These are phyloP conservation scores for Syncerus caffer DNA, from an alignment of 2,797 vertebrate species.

Conservation along the genomic window DNA sequence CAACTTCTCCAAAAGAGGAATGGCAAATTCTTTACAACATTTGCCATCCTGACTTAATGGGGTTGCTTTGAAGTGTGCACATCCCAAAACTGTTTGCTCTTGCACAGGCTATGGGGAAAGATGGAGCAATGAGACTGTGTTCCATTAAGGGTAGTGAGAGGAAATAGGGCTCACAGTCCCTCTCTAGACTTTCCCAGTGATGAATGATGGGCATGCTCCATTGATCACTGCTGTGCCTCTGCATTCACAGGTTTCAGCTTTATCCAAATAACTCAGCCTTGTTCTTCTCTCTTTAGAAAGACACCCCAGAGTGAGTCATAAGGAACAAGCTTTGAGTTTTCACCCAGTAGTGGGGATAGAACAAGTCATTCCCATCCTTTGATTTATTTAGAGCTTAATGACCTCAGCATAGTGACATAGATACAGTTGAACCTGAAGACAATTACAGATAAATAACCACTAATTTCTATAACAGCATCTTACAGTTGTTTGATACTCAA, in stretches of 20 bases:
- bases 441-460: background rate
- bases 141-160: background rate
- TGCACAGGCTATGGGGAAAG: background rate
- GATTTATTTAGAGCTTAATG: slow-evolving; percentile 20
- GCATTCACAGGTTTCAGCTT: background rate
- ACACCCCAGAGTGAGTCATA: background rate
- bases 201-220: background rate
- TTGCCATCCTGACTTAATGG: slow-evolving; percentile 4
- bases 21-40: background rate
- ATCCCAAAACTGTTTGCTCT: background rate
- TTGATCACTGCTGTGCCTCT: background rate
- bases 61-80: background rate
- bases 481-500: background rate
- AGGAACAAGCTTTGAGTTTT: background rate
- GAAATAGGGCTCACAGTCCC: slow-evolving; percentile 6
- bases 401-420: background rate
- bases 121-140: background rate
- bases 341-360: background rate
- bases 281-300: background rate
- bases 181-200: background rate
- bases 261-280: background rate
- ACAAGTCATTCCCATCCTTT: background rate
- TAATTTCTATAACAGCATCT: background rate
- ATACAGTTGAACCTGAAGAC: background rate
- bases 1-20: background rate